Evolutionary conservation across 2,888 invertebrate species (phyloP).

Genomic region (Amblyteles armatorius): DNA sequence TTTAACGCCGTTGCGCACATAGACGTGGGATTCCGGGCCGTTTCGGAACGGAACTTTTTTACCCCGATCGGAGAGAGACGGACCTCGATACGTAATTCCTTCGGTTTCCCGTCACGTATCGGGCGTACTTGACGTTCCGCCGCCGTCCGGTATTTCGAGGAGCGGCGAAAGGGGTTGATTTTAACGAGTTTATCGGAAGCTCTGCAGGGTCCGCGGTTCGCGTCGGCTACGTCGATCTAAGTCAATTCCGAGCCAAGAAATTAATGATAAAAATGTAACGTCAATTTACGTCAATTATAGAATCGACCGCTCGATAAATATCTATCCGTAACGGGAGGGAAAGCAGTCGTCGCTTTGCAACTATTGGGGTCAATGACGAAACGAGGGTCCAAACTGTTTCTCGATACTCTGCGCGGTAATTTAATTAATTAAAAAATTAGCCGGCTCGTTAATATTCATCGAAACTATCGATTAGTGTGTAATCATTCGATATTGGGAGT

Average conservation of each 20-base stretch:
- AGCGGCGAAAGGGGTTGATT: constrained; percentile 51
- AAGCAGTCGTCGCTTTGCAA: background rate
- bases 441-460: constrained; percentile 15
- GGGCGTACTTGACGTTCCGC: constrained; percentile 57
- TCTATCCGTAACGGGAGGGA: background rate
- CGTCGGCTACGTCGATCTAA: background rate
- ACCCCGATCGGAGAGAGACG: background rate
- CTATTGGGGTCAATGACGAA: background rate
- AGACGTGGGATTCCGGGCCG: background rate
- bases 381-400: background rate
- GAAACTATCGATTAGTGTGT: constrained; percentile 6
- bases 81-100: constrained; percentile 37
- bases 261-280: background rate
- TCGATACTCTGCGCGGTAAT: background rate
- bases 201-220: background rate
- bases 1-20: constrained; percentile 23
- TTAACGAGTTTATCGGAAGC: constrained; percentile 63
- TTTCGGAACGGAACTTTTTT: constrained; percentile 34
- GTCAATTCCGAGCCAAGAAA: background rate
- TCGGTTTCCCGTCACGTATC: constrained; percentile 65
- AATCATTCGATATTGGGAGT: background rate
- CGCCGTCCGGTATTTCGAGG: constrained; percentile 40
- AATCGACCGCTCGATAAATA: background rate
- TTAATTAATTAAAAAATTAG: background rate
- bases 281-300: background rate